phyloP scores from a whole-genome alignment of 2,888 invertebrate genomes.

The Metallyticus violacea region DNA sequence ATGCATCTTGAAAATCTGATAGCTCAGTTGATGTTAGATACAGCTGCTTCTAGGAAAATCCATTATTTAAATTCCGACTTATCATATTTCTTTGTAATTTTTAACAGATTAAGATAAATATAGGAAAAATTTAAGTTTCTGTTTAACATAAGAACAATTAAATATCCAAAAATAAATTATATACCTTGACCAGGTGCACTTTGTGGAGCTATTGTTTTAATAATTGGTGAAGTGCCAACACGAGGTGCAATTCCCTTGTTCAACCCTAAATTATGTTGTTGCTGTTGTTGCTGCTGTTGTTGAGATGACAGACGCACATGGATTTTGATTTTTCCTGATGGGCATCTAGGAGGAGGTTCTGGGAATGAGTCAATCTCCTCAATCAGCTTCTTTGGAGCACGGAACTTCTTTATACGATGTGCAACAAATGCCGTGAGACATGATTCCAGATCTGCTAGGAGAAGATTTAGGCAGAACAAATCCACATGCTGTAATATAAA shows the following conservation, averaged over 20 bases:
- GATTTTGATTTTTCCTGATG: conserved; percentile 63
- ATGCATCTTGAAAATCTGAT: no score
- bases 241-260: conserved; percentile 38
- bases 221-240: conserved; percentile 47
- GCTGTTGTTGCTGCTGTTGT: conserved; percentile 17
- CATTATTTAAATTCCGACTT: no score
- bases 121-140: no score
- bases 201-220: conserved; percentile 42
- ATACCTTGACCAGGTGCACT: conserved; percentile 40
- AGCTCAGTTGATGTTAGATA: no score
- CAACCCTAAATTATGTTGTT: not conserved
- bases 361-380: conserved; percentile 64
- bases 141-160: no score
- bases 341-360: conserved; percentile 60
- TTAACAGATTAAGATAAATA: no score
- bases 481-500: conserved; percentile 58
- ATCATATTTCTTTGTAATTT: no score
- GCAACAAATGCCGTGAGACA: conserved; percentile 78
- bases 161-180: not conserved
- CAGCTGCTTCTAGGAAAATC: no score
- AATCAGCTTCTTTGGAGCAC: conserved; percentile 67
- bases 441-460: conserved; percentile 63
- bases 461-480: conserved; percentile 61
- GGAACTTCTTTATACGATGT: conserved; percentile 73
- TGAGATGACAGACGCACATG: conserved; percentile 46